These are phyloP conservation scores for Poecile montanus DNA, from an alignment of 2,797 vertebrate genomes.

Conservation along the genomic window DNA sequence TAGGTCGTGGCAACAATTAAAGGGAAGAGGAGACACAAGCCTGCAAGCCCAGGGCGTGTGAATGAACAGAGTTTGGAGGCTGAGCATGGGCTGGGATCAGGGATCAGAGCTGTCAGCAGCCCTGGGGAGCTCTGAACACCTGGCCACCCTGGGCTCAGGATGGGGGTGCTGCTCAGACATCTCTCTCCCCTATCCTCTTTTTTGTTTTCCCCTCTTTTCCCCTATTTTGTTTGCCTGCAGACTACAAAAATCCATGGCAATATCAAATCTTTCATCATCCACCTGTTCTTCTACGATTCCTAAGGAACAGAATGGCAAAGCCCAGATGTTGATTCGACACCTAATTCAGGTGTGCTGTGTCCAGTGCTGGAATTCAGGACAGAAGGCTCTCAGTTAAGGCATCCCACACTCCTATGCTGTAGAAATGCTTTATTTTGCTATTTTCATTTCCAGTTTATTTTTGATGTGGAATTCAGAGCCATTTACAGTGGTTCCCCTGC, in stretches of 20 bases:
- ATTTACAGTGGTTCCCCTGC: rapidly evolving
- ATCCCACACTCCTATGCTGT: rapidly evolving
- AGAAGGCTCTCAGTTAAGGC: not conserved
- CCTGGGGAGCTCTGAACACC: rapidly evolving
- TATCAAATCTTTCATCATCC: not conserved
- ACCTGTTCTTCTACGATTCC: no score
- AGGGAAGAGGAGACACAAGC: not conserved
- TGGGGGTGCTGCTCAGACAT: not conserved
- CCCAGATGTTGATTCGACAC: no score
- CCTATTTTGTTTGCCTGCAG: not conserved
- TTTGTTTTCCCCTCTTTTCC: not conserved
- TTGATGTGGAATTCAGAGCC: not conserved
- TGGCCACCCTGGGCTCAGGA: rapidly evolving
- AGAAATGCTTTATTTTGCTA: not conserved
- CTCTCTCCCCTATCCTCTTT: not conserved
- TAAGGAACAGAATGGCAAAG: no score
- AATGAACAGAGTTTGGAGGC: not conserved
- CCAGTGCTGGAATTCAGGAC: not conserved
- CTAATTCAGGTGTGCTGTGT: not conserved
- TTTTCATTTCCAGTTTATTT: not conserved
- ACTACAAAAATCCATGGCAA: not conserved
- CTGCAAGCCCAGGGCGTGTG: not conserved
- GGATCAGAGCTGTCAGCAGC: not conserved
- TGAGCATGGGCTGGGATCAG: not conserved
- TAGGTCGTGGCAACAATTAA: not conserved